Percentiles rank a stretch among this genome's conserved stretches.
Conservation (phyloP, 2,888 invertebrate genomes). For the Pyrrhosoma nymphula region DNA sequence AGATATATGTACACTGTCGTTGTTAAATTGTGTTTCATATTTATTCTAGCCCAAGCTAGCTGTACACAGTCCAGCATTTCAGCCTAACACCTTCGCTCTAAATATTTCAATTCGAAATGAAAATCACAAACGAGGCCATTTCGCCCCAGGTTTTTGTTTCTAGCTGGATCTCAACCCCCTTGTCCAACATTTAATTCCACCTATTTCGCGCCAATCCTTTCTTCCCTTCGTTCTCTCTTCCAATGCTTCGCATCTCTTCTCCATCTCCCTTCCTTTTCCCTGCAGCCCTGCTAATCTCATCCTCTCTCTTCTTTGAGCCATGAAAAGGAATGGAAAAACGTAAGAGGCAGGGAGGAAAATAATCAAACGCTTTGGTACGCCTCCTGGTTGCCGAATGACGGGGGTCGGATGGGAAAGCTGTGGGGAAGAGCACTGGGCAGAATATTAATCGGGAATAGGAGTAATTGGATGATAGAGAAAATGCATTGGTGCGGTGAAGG, state of each 20-base stretch:
- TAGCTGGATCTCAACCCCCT: too few species aligned
- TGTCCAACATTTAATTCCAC: too few species aligned
- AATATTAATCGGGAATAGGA: constrained; percentile 26
- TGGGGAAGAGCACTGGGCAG: not conserved
- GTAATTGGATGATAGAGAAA: not conserved
- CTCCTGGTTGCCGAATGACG: not conserved
- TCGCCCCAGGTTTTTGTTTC: too few species aligned
- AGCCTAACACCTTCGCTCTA: too few species aligned
- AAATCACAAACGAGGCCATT: too few species aligned
- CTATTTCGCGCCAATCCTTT: not conserved
- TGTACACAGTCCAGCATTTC: too few species aligned
- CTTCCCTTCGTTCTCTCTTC: not conserved
- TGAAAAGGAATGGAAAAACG: constrained; percentile 34
- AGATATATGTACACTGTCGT: too few species aligned
- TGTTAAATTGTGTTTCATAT: not conserved
- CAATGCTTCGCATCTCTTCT: not conserved
- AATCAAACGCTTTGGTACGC: not conserved
- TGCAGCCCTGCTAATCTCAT: not conserved
- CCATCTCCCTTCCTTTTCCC: not conserved
- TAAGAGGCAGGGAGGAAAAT: not conserved
- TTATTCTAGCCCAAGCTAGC: too few species aligned
- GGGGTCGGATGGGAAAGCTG: not conserved
- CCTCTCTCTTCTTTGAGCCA: not conserved
- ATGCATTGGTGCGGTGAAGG: not conserved
- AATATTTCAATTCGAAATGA: too few species aligned